Percentiles rank a stretch among this genome's conserved stretches.
Conservation (phyloP, 2,797 vertebrate species). For the Siniperca obscura region DNA sequence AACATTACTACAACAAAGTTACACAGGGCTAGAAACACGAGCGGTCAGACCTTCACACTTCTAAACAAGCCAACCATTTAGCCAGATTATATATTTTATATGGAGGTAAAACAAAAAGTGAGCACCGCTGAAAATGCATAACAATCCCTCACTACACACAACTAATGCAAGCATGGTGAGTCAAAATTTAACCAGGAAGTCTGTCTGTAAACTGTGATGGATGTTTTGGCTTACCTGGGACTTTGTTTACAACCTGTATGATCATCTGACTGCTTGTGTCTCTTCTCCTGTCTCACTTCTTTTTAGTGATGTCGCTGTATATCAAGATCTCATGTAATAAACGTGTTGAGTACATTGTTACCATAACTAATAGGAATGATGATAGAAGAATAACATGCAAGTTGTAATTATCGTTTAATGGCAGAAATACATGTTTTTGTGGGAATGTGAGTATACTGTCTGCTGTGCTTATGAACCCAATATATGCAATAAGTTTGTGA, state of each 20-base stretch:
- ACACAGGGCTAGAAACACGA: not conserved
- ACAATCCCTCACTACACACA: not conserved
- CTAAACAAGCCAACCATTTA: not conserved
- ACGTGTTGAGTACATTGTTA: not conserved
- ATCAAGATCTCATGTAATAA: not conserved
- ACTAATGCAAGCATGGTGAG: not conserved
- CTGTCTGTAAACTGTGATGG: not conserved
- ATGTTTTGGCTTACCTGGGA: not conserved
- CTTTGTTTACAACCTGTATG: not conserved
- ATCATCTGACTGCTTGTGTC: not conserved
- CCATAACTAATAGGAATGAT: not conserved
- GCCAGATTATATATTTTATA: constrained; percentile 2
- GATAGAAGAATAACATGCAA: not conserved
- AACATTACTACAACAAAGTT: not conserved
- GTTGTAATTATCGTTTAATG: not conserved
- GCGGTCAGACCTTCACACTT: not conserved
- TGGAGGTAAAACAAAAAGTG: not conserved
- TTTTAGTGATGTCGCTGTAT: not conserved
- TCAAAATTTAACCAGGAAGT: not conserved
- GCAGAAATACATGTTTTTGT: not conserved
- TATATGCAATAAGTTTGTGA: not conserved
- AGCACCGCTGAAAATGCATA: not conserved
- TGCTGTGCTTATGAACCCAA: not conserved
- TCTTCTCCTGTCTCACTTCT: not conserved
- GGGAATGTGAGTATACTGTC: not conserved